Conservation (phyloP, 2,797 vertebrate genomes). For the Pseudomugil gertrudae region DNA sequence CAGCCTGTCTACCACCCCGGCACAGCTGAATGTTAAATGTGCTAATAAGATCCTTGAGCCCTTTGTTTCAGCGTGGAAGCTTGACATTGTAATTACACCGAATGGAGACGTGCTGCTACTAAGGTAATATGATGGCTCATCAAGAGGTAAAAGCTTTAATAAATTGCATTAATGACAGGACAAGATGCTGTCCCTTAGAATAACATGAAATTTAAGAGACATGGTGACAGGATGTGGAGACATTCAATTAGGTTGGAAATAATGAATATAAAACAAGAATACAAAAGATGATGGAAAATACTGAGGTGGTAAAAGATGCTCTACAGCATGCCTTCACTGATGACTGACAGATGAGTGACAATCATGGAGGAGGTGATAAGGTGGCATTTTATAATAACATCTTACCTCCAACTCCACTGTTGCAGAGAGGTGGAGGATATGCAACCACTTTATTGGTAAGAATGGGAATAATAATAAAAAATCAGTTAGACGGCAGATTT, state of each 20-base stretch:
- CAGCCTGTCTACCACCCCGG: slow-evolving; percentile 28
- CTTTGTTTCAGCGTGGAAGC: slow-evolving; percentile 48
- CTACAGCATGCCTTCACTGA: slow-evolving; percentile 49
- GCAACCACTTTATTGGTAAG: slow-evolving; percentile 79
- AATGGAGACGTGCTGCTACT: slow-evolving; percentile 58
- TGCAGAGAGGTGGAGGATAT: slow-evolving; percentile 82
- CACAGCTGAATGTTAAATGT: slow-evolving; percentile 39
- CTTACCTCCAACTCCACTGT: slow-evolving; percentile 84
- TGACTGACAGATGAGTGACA: slow-evolving; percentile 14
- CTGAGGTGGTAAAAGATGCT: slow-evolving; percentile 13
- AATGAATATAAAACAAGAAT: slow-evolving; percentile 31
- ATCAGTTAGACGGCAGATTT: slow-evolving; percentile 39
- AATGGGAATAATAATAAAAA: slow-evolving; percentile 46
- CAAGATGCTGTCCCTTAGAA: slow-evolving; percentile 46
- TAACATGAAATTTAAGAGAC: slow-evolving; percentile 34
- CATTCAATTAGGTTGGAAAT: slow-evolving; percentile 17
- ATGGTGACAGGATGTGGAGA: slow-evolving; percentile 37
- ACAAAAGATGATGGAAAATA: slow-evolving; percentile 21
- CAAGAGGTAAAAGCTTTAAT: slow-evolving; percentile 64
- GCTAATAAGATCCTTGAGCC: slow-evolving; percentile 52
- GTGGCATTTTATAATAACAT: slow-evolving; percentile 31
- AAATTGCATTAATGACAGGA: slow-evolving; percentile 54
- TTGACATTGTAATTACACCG: slow-evolving; percentile 61
- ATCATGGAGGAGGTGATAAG: slow-evolving; percentile 34
- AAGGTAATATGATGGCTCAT: slow-evolving; percentile 58